phyloP scores from a whole-genome alignment of 2,113 vertebrate species.

The Lycaon pictus region DNA sequence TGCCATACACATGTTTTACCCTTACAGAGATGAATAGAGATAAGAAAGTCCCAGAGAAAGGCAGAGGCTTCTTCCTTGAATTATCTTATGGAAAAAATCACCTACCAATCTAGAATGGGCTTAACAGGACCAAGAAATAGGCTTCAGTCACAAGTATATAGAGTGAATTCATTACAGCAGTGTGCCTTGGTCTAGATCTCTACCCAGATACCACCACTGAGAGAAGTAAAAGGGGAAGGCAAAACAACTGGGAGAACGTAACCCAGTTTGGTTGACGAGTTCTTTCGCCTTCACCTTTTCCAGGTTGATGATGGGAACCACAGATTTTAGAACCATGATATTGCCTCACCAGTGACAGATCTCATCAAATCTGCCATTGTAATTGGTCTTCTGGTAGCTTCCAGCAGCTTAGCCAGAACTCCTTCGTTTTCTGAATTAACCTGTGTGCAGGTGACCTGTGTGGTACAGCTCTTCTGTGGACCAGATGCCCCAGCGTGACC shows the following conservation, averaged over 20 bases:
- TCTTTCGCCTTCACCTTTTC: background rate
- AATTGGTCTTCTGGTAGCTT: background rate
- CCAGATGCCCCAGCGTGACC: background rate
- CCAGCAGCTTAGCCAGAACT: background rate
- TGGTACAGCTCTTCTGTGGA: constrained; percentile 85
- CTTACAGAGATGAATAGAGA: too few relatives aligned
- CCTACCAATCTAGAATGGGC: background rate
- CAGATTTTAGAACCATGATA: background rate
- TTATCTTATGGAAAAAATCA: background rate
- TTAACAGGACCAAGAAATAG: background rate
- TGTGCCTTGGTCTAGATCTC: background rate
- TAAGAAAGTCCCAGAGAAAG: background rate
- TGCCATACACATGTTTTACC: background rate
- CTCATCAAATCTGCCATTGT: background rate
- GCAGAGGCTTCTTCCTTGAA: background rate
- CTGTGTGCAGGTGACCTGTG: constrained; percentile 91
- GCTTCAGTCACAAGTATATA: background rate
- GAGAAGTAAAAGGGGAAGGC: background rate
- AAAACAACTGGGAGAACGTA: background rate
- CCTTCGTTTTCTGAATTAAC: constrained; percentile 88
- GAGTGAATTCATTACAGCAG: background rate
- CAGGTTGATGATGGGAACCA: background rate
- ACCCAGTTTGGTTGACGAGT: background rate
- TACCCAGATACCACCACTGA: background rate
- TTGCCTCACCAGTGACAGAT: background rate